A percentile compares a stretch with the other conserved stretches of the same genome.
phyloP scores from a whole-genome alignment of 37 sponge, comb jelly and placozoan genomes.

The Petrosia ficiformis region DNA sequence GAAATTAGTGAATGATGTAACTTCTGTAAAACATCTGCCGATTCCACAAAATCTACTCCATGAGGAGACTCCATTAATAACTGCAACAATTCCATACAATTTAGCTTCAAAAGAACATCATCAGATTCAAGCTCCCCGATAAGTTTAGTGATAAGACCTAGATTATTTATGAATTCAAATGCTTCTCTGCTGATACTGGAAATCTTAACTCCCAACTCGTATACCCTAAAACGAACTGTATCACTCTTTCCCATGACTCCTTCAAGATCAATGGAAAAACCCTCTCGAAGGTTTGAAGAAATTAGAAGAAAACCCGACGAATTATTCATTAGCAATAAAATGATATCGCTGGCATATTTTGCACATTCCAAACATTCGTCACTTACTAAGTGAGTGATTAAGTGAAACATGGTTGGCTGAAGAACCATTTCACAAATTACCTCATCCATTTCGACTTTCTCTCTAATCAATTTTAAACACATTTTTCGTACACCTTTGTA shows the following conservation, averaged over 20 bases:
- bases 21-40: slow-evolving; percentile 17
- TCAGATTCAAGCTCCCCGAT: slow-evolving; percentile 42
- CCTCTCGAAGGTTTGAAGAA: slow-evolving; percentile 8
- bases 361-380: slow-evolving; percentile 48
- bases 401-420: slow-evolving; percentile 63
- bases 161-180: neutral
- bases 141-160: slow-evolving; percentile 39
- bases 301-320: neutral
- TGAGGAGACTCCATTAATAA: slow-evolving; percentile 13
- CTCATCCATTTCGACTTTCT: neutral
- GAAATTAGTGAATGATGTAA: slow-evolving; percentile 34
- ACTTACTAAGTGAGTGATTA: slow-evolving; percentile 51
- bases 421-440: slow-evolving; percentile 2
- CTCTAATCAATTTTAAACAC: slow-evolving; percentile 21
- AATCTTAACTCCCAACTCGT: slow-evolving; percentile 45
- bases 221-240: slow-evolving; percentile 67
- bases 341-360: slow-evolving; percentile 19
- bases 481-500: slow-evolving; percentile 11
- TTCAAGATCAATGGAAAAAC: slow-evolving; percentile 36
- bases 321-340: slow-evolving; percentile 14
- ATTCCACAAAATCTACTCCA: slow-evolving; percentile 32
- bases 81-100: slow-evolving; percentile 62
- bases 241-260: slow-evolving; percentile 16
- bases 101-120: slow-evolving; percentile 65
- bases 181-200: neutral